phyloP scores from a whole-genome alignment of 2,888 invertebrate genomes.

The Melinaea marsaeus region DNA sequence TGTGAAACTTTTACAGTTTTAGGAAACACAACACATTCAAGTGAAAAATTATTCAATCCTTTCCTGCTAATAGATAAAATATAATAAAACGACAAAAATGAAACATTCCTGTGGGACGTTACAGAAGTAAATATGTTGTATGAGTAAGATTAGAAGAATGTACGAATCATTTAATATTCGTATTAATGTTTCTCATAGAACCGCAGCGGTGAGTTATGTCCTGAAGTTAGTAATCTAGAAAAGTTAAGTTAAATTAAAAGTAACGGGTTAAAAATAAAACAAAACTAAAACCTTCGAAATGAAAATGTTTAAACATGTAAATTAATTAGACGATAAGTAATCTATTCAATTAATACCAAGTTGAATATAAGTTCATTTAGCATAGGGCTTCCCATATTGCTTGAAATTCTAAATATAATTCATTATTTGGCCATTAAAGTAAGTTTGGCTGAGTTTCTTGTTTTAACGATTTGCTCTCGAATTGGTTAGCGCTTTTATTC shows the following conservation, averaged over 20 bases:
- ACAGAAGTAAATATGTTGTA: neutral
- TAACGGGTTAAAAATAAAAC: neutral
- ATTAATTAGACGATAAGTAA: too few species aligned
- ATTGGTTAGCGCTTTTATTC: conserved; percentile 6
- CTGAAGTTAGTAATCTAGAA: neutral
- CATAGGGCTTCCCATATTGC: neutral
- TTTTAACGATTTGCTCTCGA: neutral
- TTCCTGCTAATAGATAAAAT: neutral
- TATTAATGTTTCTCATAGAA: neutral
- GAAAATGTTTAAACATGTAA: too few species aligned
- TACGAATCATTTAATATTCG: conserved; percentile 5
- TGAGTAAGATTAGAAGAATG: neutral
- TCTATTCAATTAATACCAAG: neutral
- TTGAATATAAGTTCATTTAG: neutral
- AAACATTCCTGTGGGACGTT: neutral
- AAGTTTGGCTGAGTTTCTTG: conserved; percentile 2
- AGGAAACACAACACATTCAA: neutral
- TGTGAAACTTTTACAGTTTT: conserved; percentile 7
- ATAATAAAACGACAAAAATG: neutral
- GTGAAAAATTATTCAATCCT: neutral
- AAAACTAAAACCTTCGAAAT: too few species aligned
- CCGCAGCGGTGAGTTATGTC: neutral
- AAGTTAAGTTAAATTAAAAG: neutral
- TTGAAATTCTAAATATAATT: conserved; percentile 1
- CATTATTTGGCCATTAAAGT: conserved; percentile 1